Evolutionary conservation across 2,888 invertebrate species (phyloP), one percentile per base, ranked within the genome.

Genomic region (Ariolimax columbianus): DNA sequence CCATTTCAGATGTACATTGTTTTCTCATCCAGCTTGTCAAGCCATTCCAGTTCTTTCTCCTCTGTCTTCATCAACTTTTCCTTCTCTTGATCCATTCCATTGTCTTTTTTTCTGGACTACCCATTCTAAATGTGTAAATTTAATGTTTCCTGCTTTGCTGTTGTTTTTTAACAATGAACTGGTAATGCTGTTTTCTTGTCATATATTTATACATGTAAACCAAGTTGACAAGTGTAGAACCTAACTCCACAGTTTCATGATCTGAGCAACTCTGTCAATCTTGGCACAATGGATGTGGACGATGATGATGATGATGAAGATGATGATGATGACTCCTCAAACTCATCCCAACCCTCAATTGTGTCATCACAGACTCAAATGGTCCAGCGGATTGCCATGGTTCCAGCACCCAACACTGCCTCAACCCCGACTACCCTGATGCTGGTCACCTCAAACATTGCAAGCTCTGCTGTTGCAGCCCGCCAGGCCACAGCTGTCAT

Each of bases 161-260:
- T n/a, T n/a, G n/a, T n/a, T n/a, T n/a, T n/a, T n/a, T n/a, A n/a
- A n/a, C n/a, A n/a, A n/a, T n/a, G n/a, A n/a, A n/a, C n/a, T n/a
- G n/a, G n/a, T n/a, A n/a, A n/a, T n/a, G n/a, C n/a, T n/a, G n/a
- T n/a, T n/a, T n/a, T n/a, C n/a, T n/a, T n/a, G n/a, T n/a, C n/a
- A n/a, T n/a, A n/a, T n/a, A n/a, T n/a, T n/a, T n/a, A n/a, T n/a
- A n/a, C n/a, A n/a, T n/a, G n/a, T n/a, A n/a, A n/a, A n/a, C n/a
- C n/a, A n/a, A n/a, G n/a, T n/a, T n/a, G n/a, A n/a, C n/a, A n/a
- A n/a, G n/a, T n/a, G n/a, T n/a, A n/a, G n/a, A n/a, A n/a, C n/a
- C n/a, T n/a, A n/a, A 43, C 66, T 43, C 89, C 90, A 72, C 90
- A 92, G 92, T 92, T 92, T 84, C 90, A 91, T 84, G 92, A 92